A percentile compares a stretch with the other conserved stretches of the same genome.
phyloP scores from a whole-genome alignment of 2,888 invertebrate species.

The Dimorphilus gyrociliatus region DNA sequence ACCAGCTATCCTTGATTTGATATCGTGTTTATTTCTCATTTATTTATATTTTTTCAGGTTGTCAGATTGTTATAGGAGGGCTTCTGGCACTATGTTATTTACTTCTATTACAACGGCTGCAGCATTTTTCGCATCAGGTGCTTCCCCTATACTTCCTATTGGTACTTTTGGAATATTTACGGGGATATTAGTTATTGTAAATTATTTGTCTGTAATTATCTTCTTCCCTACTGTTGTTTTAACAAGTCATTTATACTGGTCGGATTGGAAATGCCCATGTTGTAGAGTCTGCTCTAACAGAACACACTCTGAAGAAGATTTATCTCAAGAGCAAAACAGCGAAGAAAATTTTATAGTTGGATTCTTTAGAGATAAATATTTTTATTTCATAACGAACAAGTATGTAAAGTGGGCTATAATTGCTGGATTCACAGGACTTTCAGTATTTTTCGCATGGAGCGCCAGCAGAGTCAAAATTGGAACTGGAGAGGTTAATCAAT shows the following conservation, averaged over 20 bases:
- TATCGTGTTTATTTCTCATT: too few relatives aligned
- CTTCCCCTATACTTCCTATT: constrained; percentile 8
- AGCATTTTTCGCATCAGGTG: constrained; percentile 9
- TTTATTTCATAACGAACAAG: constrained; percentile 6
- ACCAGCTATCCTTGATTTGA: too few relatives aligned
- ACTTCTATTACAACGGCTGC: constrained; percentile 11
- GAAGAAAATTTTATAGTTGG: constrained; percentile 3
- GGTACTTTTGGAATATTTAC: constrained; percentile 10
- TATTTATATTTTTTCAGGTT: too few relatives aligned
- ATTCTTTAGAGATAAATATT: constrained; percentile 8
- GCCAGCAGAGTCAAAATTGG: constrained; percentile 5
- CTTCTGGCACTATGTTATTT: constrained; percentile 10
- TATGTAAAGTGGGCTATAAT: constrained; percentile 4
- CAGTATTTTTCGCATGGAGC: constrained; percentile 3
- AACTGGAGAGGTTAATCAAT: constrained; percentile 5
- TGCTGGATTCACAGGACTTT: background rate
- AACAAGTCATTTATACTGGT: constrained; percentile 6
- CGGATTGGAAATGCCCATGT: too few relatives aligned
- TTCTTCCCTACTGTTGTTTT: constrained; percentile 11
- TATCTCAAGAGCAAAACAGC: background rate
- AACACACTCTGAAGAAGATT: background rate
- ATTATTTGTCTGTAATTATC: constrained; percentile 11
- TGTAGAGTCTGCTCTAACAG: too few relatives aligned
- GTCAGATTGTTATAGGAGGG: constrained; percentile 8
- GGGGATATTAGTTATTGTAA: constrained; percentile 8